Evolutionary conservation across 2,797 vertebrate genomes (phyloP), one percentile per base, ranked within the genome.

Genomic region (Lithobates pipiens): DNA sequence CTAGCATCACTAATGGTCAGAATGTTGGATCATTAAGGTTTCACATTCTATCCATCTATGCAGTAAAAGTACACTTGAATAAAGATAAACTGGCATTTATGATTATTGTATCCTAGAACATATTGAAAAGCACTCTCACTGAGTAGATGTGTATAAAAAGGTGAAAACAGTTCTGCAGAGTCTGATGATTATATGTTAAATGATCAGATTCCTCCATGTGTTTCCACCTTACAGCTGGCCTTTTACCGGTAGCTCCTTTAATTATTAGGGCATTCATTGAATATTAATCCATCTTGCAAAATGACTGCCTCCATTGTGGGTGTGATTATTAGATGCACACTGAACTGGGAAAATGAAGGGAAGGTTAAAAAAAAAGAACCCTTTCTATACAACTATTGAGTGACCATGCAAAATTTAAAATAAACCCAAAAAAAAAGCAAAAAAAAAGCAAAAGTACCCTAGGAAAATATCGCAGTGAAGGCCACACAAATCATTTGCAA

Each of bases 391-490:
- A 90, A 93, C 89, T 92, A 95, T 92, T 89, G 83, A 91, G 92
- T 93, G 92, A 92, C 92, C 95, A 95, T 96, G 95, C 95, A 95
- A 94, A 46, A 46, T 2, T 9, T 13, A 0, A 46, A 13, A 46
- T 93, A 94, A 93, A 3, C n/a, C n/a, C n/a, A 94, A 94, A 18
- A 70, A 71, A 70, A 78, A 32, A 57, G 27, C 10, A 94, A 94
- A 18, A 70, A 71, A 70, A 78, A 32, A 57, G 27, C 10, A 78
- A 85, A 72, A 79, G 36, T 29, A 93, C 94, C 94, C 84, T 90
- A 93, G 42, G 34, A 82, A 92, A 93, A 91, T 94, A 93, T 95
- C 92, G 94, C 94, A 94, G 94, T 93, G 91, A 95, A 96, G 95
- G 94, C 94, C 95, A 94, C 93, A 92, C 91, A 94, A 92, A 91